Percentiles rank a stretch among this genome's conserved stretches.
Evolutionary conservation across 2,888 invertebrate species (phyloP).

Genomic region (Diarsia dahlii): DNA sequence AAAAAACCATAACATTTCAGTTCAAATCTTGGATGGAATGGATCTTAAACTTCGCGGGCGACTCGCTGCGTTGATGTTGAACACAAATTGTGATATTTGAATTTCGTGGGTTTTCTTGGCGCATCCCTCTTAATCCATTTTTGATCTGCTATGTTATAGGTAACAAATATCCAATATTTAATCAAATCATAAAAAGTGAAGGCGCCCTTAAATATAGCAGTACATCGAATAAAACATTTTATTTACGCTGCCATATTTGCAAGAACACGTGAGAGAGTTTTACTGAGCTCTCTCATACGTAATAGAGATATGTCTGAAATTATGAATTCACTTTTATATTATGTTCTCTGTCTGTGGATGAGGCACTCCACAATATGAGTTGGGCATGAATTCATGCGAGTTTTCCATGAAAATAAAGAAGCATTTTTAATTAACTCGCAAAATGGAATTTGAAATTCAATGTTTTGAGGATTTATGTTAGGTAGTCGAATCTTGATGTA

Average conservation of each 20-base stretch:
- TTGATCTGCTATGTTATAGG: not conserved
- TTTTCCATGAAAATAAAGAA: conserved; percentile 18
- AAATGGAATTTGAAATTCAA: conserved; percentile 30
- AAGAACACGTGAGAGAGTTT: not conserved
- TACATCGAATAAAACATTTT: not conserved
- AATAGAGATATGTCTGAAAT: not conserved
- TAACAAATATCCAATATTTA: not conserved
- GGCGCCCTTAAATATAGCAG: not conserved
- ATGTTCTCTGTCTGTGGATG: not conserved
- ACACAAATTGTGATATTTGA: not conserved
- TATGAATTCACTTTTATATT: conserved; percentile 14
- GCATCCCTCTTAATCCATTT: not conserved
- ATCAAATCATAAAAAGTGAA: not conserved
- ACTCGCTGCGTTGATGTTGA: no score
- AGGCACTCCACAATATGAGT: conserved; percentile 11
- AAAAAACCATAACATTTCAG: not conserved
- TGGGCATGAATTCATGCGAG: conserved; percentile 17
- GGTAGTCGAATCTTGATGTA: not conserved
- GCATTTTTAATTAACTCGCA: conserved; percentile 34
- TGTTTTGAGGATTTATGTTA: conserved; percentile 26
- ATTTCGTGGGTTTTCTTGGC: not conserved
- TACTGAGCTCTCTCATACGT: no score
- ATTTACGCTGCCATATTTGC: conserved; percentile 10
- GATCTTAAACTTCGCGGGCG: no score
- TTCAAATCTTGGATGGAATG: not conserved